phyloP scores from a whole-genome alignment of 2,113 vertebrate genomes.

The Xenopus laevis region DNA sequence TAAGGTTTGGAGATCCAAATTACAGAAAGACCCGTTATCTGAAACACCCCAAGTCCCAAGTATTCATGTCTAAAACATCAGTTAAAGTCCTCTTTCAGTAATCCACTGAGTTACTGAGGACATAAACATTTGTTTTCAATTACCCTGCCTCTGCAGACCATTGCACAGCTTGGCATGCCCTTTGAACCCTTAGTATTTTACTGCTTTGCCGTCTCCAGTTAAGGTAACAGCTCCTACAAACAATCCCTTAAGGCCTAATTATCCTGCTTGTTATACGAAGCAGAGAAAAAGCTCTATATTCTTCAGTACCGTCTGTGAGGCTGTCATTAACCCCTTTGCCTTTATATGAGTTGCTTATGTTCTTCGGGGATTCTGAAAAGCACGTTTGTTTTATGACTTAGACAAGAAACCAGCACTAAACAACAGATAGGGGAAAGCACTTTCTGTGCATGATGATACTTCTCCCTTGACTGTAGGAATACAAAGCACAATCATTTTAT shows the following conservation, averaged over 20 bases:
- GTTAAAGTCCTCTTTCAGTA: no score
- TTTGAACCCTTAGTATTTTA: constrained; percentile 30
- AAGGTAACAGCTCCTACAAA: constrained; percentile 24
- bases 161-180: constrained; percentile 19
- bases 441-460: constrained; percentile 1
- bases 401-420: constrained; percentile 22
- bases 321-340: constrained; percentile 12
- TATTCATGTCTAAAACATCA: no score
- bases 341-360: neutral
- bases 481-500: neutral
- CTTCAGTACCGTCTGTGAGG: neutral
- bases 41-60: no score
- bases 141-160: neutral
- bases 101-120: neutral
- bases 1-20: no score
- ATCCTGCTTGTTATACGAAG: constrained; percentile 29
- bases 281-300: constrained; percentile 9
- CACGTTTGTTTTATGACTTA: constrained; percentile 13
- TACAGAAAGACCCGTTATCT: no score
- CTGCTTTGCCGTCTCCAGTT: constrained; percentile 26
- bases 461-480: neutral
- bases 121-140: neutral
- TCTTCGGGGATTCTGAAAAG: neutral
- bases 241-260: constrained; percentile 42
- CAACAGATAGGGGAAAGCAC: constrained; percentile 12